Base-by-base conservation (phyloP, 1,140 invertebrate genomes). In the Wasmannia auropunctata region DNA sequence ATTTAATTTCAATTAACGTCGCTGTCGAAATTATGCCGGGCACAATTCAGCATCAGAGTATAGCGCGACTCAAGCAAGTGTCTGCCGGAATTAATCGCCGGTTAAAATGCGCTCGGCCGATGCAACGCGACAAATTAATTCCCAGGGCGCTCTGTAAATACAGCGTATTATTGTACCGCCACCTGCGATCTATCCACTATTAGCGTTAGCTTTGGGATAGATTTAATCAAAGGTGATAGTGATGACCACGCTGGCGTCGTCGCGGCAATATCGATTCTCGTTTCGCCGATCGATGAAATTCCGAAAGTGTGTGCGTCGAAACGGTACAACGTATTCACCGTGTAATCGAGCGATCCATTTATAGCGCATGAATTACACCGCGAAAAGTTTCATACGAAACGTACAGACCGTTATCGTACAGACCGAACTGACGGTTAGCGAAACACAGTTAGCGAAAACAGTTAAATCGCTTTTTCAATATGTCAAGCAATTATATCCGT, bases 191-290 rank as follows among this genome's bases (percentile, higher is more conserved):
- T 74, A 72, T 49, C 77, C 34, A 60, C 70, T 69, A 88, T 81
- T 62, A 65, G 70, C 85, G 70, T 76, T 63, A 83, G 85, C 62
- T 86, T 88, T 85, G 83, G 51, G 51, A 80, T 86, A 75, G 75
- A 83, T 88, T 86, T 86, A 81, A 76, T 77, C 75, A 80, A 85
- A 88, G 58, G 86, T 67, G 84, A 88, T 88, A 86, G 86, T 67
- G 84, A 88, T 88, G 80, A 86, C 49, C 84, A 54, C 58, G 58
- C 49, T n/a, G 34, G 43, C 46, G 22, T 7, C 46, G 22, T 7
- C 56, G 16, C 51, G 6, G 10, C 37, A 10, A 28, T 58, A 58
- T 83, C 40, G 67, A 83, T 58, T 37, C 51, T n/a, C 43, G 8
- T n/a, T n/a, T n/a, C n/a, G 14, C 25, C 54, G 46, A 86, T 88